Percentiles rank a stretch among this genome's conserved stretches.
These are phyloP conservation scores for Xiphorhynchus elegans DNA, from an alignment of 2,113 vertebrate species.

Conservation along the genomic window DNA sequence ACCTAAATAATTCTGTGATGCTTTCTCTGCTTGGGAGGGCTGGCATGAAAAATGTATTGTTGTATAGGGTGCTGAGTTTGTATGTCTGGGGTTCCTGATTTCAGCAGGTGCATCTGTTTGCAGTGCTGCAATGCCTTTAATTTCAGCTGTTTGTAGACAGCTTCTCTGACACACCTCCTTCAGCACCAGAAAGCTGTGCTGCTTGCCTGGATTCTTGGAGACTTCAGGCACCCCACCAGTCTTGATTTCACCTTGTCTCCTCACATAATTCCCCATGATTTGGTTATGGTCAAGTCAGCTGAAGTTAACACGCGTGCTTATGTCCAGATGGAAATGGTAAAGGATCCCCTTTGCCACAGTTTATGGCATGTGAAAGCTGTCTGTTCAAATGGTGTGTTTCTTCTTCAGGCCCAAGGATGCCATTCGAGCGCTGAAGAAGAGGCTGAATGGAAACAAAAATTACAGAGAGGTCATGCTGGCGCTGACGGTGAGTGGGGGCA, in stretches of 20 bases:
- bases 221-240: neutral
- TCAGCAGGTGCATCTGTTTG: neutral
- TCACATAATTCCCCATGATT: neutral
- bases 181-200: neutral
- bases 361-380: neutral
- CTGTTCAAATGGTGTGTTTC: slow-evolving; percentile 13
- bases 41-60: neutral
- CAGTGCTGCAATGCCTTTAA: neutral
- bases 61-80: neutral
- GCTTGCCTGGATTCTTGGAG: neutral
- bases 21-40: neutral
- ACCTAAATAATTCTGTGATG: neutral
- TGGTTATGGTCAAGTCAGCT: neutral
- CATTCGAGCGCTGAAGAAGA: slow-evolving; percentile 94
- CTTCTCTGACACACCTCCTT: neutral
- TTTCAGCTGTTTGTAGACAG: neutral
- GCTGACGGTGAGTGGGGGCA: slow-evolving; percentile 85
- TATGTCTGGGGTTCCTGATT: neutral
- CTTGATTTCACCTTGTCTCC: neutral
- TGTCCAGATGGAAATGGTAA: neutral
- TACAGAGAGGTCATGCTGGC: slow-evolving; percentile 97
- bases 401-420: slow-evolving; percentile 92
- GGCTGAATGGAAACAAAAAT: slow-evolving; percentile 94
- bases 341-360: neutral
- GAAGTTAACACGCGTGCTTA: neutral